Evolutionary conservation across 2,888 invertebrate species (phyloP).

Genomic region (Crematogaster levior): DNA sequence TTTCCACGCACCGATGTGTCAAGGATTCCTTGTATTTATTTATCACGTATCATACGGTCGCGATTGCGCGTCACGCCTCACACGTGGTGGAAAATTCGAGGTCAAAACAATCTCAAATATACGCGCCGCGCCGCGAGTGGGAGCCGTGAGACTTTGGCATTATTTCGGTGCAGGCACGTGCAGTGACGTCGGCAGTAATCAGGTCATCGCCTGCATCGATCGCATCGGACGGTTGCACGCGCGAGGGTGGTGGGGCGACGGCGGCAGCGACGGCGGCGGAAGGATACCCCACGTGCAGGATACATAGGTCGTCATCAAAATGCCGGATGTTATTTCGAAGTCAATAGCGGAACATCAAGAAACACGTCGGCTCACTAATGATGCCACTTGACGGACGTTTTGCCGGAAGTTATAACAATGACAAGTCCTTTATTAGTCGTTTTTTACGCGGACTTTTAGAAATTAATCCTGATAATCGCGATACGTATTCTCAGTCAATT

Average conservation of each 20-base stretch:
- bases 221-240: conserved; percentile 62
- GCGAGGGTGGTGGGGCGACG: not conserved
- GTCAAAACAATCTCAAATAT: conserved; percentile 60
- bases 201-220: conserved; percentile 76
- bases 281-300: conserved; percentile 37
- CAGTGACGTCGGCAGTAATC: conserved; percentile 69
- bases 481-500: not conserved
- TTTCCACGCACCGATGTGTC: conserved; percentile 35
- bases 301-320: conserved; percentile 36
- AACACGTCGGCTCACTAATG: not conserved
- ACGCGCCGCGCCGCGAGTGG: conserved; percentile 2
- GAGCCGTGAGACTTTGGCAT: conserved; percentile 56
- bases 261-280: not conserved
- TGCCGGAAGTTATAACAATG: not conserved
- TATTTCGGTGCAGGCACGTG: conserved; percentile 75
- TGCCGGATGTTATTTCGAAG: conserved; percentile 35
- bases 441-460: not conserved
- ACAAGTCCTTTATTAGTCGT: not conserved
- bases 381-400: not conserved
- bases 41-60: conserved; percentile 11
- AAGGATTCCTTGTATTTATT: conserved; percentile 44
- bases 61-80: conserved; percentile 44
- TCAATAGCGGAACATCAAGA: conserved; percentile 20
- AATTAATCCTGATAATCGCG: not conserved
- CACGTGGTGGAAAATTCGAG: conserved; percentile 70